phyloP scores from a whole-genome alignment of 2,888 invertebrate genomes.

The Meghimatium bilineatum region DNA sequence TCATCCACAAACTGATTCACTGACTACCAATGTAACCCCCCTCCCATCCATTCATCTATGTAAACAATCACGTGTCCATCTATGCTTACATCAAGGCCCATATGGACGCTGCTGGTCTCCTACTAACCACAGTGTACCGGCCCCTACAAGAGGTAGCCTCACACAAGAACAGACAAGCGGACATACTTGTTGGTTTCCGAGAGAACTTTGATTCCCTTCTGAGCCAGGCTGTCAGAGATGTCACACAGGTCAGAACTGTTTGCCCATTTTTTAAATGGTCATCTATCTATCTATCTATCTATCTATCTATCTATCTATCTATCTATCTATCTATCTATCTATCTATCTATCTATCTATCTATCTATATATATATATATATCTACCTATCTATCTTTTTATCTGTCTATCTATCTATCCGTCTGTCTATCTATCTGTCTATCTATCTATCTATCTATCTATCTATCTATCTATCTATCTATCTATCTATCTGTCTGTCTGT shows the following conservation, averaged over 20 bases:
- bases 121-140: conserved; percentile 72
- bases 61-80: background rate
- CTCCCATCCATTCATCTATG: background rate
- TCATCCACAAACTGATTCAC: background rate
- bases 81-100: conserved; percentile 64
- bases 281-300: background rate
- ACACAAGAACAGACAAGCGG: conserved; percentile 72
- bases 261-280: background rate
- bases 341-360: background rate
- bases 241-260: conserved; percentile 32
- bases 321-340: background rate
- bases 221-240: conserved; percentile 54
- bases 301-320: background rate
- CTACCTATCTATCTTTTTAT: too few relatives aligned
- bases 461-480: too few relatives aligned
- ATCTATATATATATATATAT: too few relatives aligned
- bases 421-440: too few relatives aligned
- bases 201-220: conserved; percentile 67
- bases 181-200: conserved; percentile 68
- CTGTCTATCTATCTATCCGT: too few relatives aligned
- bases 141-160: conserved; percentile 71
- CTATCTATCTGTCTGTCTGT: background rate
- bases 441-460: too few relatives aligned
- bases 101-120: conserved; percentile 69
- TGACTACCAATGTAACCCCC: background rate